Base-by-base conservation (phyloP, 1,140 invertebrate species). In the Pomacea maculata region DNA sequence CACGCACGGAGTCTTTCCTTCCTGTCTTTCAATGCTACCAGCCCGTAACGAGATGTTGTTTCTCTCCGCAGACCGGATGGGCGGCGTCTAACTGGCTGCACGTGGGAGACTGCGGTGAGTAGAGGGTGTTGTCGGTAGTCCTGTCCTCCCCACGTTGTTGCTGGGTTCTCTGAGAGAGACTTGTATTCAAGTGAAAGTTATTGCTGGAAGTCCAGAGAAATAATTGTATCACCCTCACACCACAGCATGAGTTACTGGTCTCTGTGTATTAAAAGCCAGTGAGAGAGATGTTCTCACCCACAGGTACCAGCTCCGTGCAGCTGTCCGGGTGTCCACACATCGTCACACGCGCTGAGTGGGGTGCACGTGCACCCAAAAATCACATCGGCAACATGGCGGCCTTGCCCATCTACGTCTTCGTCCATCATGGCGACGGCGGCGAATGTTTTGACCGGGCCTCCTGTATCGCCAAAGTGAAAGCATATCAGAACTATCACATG, bases 401-500 rank as follows among this genome's bases (percentile, higher is more conserved):
- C 11, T 63, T 57, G 8, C 85, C 85, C 52, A 80, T 85, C 29
- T 85, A 86, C 70, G 84, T 86, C 19, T 85, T 86, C 78, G 86
- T 96, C 75, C 95, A 95, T 91, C 95, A 96, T 87, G 94, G 94
- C 80, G 94, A 93, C 82, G 92, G 89, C 65, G 68, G 81, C 0
- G 94, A 11, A 54, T 96, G 95, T 86, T 87, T 88, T 25, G 94
- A 91, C 0, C 90, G 93, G 70, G 79, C 85, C 14, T 83, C 90
- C 54, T 96, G 94, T 82, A 87, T 89, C 5, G 78, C 84, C 7
- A 85, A 91, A 0, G 94, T 95, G 0, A 92, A 93, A 64, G 75
- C 91, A 2, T 94, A 95, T 25, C 95, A 96, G 89, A 93, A 91
- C 19, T 95, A 94, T 85, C 95, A 96, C 88, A 95, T 96, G 75